These are phyloP conservation scores for Ischnura elegans DNA, from an alignment of 2,888 invertebrate species.

Conservation along the genomic window DNA sequence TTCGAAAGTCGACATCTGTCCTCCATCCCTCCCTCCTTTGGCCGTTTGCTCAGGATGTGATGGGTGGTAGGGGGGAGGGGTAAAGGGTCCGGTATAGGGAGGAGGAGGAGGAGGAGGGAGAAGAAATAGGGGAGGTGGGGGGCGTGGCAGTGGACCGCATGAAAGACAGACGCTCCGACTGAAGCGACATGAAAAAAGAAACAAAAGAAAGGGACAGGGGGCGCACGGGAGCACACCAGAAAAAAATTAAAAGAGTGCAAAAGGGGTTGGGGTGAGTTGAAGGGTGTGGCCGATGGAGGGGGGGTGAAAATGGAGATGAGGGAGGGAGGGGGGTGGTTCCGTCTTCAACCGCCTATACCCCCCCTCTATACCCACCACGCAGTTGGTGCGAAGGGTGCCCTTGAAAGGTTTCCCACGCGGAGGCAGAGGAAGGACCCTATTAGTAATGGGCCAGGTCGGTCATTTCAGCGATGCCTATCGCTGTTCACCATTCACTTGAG, in stretches of 20 bases:
- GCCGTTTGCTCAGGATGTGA: too few relatives aligned
- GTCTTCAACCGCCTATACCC: too few relatives aligned
- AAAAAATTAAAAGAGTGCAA: slow-evolving; percentile 50
- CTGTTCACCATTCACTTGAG: too few relatives aligned
- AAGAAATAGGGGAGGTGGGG: neutral
- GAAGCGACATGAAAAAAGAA: slow-evolving; percentile 56
- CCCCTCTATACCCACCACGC: too few relatives aligned
- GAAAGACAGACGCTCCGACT: slow-evolving; percentile 51
- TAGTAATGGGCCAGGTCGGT: too few relatives aligned
- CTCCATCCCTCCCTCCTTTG: neutral
- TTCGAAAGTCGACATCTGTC: neutral
- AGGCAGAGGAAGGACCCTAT: too few relatives aligned
- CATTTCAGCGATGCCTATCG: too few relatives aligned
- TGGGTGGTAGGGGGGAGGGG: neutral
- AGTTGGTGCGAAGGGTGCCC: too few relatives aligned
- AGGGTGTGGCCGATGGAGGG: neutral
- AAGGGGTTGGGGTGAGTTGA: neutral
- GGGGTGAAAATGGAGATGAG: neutral
- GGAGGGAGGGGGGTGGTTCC: neutral
- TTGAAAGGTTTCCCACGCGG: too few relatives aligned
- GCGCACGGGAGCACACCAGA: neutral
- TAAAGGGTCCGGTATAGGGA: neutral
- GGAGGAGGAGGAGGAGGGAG: neutral
- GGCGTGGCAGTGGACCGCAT: slow-evolving; percentile 44
- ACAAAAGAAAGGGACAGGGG: too few relatives aligned